A percentile compares a stretch with the other conserved stretches of the same genome.
Evolutionary conservation across 1,140 invertebrate genomes (phyloP).

Genomic region (Cydia strobilella): DNA sequence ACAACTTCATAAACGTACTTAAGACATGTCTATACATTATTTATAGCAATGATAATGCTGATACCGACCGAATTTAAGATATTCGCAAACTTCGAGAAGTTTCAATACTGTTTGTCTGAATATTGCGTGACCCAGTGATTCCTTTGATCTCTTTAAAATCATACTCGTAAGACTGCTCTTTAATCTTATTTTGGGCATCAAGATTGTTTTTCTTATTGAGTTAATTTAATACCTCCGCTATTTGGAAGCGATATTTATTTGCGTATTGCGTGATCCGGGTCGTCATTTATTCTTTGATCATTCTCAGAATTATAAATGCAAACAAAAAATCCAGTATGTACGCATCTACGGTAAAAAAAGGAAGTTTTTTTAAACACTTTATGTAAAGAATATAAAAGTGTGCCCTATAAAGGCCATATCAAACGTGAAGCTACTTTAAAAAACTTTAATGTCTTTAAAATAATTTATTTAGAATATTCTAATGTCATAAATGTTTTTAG

Average conservation of each 20-base stretch:
- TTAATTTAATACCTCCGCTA: neutral
- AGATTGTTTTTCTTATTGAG: slow-evolving; percentile 8
- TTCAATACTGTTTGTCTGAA: neutral
- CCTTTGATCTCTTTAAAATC: slow-evolving; percentile 25
- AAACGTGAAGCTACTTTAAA: too few relatives aligned
- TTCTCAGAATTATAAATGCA: neutral
- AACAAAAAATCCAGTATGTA: too few relatives aligned
- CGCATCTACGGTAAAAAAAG: too few relatives aligned
- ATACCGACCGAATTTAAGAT: neutral
- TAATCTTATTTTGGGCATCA: slow-evolving; percentile 12
- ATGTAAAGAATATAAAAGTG: too few relatives aligned
- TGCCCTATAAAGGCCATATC: too few relatives aligned
- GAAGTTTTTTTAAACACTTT: too few relatives aligned
- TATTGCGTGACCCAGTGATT: slow-evolving; percentile 14
- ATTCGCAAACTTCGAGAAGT: neutral
- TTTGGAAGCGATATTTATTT: slow-evolving; percentile 8
- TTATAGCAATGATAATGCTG: too few relatives aligned
- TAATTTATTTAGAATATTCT: too few relatives aligned
- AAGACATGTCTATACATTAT: too few relatives aligned
- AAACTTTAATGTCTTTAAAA: too few relatives aligned
- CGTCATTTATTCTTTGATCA: neutral
- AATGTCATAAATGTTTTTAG: too few relatives aligned
- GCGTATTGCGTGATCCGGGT: neutral
- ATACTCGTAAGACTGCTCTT: slow-evolving; percentile 9
- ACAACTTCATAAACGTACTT: too few relatives aligned